Percentiles rank a stretch among this genome's conserved stretches.
Evolutionary conservation across 2,113 vertebrate genomes (phyloP).

Genomic region (Platysteira castanea): DNA sequence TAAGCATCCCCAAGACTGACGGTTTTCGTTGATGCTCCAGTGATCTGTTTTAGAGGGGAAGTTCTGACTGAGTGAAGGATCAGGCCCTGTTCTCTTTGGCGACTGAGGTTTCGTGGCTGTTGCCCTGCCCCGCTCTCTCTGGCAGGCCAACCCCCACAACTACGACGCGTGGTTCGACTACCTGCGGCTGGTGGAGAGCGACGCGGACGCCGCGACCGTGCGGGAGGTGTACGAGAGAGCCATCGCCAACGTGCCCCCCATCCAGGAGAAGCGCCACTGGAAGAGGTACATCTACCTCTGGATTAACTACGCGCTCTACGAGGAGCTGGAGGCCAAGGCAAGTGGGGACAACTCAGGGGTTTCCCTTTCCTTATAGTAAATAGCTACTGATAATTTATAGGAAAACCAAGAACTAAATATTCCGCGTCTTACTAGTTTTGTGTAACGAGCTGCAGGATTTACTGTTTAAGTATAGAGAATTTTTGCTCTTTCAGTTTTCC

Average conservation of each 20-base stretch:
- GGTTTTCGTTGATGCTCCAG: fast-evolving
- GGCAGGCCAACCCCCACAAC: slow-evolving; percentile 93
- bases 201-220: slow-evolving; percentile 82
- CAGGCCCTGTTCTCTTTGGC: not conserved
- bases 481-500: not conserved
- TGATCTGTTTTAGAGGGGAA: not conserved
- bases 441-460: not conserved
- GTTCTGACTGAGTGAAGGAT: not conserved
- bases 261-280: slow-evolving; percentile 97
- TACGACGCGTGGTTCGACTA: slow-evolving; percentile 98
- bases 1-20: too few relatives aligned
- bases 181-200: slow-evolving; percentile 92
- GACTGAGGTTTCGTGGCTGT: not conserved
- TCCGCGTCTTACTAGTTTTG: fast-evolving
- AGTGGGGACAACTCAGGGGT: fast-evolving
- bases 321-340: slow-evolving; percentile 96
- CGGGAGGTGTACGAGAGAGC: slow-evolving; percentile 94
- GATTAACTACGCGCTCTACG: slow-evolving; percentile 95
- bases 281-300: slow-evolving; percentile 96
- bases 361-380: not conserved
- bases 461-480: not conserved
- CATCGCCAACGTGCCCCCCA: slow-evolving; percentile 90
- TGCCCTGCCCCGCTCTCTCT: not conserved
- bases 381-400: not conserved
- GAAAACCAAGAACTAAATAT: not conserved